Conservation (phyloP, 2,888 invertebrate species). For the Julus scandinavius region DNA sequence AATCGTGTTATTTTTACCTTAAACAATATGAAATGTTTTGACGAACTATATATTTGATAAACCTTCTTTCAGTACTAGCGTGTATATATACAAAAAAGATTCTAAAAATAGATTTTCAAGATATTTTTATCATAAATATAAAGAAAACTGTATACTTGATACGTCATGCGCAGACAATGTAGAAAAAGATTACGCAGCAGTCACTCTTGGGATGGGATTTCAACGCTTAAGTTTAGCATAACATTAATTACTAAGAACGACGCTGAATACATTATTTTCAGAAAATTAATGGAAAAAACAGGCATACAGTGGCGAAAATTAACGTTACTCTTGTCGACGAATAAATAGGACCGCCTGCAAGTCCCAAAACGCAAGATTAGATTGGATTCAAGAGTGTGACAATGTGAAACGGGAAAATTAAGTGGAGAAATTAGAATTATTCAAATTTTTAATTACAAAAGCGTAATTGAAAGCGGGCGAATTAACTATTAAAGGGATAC, state of each 20-base stretch:
- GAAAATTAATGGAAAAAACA: neutral
- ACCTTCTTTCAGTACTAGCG: no score
- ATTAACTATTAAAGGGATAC: neutral
- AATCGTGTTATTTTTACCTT: no score
- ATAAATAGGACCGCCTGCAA: neutral
- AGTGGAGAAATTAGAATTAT: constrained; percentile 24
- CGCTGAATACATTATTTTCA: neutral
- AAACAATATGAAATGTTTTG: no score
- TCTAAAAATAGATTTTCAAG: no score
- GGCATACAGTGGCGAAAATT: constrained; percentile 1
- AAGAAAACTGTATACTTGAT: neutral
- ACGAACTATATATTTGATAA: no score
- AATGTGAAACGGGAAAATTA: constrained; percentile 21
- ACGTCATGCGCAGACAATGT: neutral
- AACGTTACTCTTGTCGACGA: neutral
- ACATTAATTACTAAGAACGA: constrained; percentile 1
- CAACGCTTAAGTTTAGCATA: neutral
- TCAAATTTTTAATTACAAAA: constrained; percentile 20
- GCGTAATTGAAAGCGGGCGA: constrained; percentile 6
- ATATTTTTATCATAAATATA: no score
- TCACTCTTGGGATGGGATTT: neutral
- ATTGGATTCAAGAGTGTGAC: neutral
- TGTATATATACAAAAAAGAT: no score
- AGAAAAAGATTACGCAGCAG: neutral
- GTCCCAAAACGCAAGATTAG: neutral